Evolutionary conservation across 2,113 vertebrate genomes (phyloP).

Genomic region (Gobiocypris rarus): DNA sequence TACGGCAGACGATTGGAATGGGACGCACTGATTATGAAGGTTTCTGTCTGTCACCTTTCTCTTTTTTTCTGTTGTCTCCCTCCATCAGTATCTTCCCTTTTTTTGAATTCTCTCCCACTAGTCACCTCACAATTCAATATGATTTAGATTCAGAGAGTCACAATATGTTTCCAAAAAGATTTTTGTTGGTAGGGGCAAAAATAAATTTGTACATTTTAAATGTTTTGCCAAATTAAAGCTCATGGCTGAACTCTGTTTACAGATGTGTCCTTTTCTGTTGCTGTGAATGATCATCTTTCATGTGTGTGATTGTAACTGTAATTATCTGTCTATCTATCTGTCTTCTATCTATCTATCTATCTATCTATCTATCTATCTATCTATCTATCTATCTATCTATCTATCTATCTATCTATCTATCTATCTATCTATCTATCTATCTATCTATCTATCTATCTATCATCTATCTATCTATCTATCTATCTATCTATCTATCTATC

Average conservation of each 20-base stretch:
- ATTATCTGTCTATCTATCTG: too few relatives aligned
- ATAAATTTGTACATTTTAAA: too few relatives aligned
- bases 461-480: slow-evolving; percentile 32
- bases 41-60: slow-evolving; percentile 9
- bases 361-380: background rate
- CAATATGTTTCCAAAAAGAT: background rate
- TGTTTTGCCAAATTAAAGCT: too few relatives aligned
- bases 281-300: too few relatives aligned
- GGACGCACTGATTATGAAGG: slow-evolving; percentile 16
- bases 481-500: background rate
- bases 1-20: slow-evolving; percentile 14
- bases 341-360: background rate
- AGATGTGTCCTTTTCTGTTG: too few relatives aligned
- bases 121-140: background rate
- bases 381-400: too few relatives aligned
- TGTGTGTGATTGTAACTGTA: too few relatives aligned
- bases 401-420: too few relatives aligned
- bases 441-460: background rate
- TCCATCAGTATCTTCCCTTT: background rate
- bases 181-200: background rate
- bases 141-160: background rate
- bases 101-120: background rate
- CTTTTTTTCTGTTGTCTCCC: background rate
- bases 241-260: too few relatives aligned
- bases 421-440: background rate